Evolutionary conservation across 2,888 invertebrate species (phyloP), one percentile per base, ranked within the genome.

Genomic region (Parnassius smintheus): DNA sequence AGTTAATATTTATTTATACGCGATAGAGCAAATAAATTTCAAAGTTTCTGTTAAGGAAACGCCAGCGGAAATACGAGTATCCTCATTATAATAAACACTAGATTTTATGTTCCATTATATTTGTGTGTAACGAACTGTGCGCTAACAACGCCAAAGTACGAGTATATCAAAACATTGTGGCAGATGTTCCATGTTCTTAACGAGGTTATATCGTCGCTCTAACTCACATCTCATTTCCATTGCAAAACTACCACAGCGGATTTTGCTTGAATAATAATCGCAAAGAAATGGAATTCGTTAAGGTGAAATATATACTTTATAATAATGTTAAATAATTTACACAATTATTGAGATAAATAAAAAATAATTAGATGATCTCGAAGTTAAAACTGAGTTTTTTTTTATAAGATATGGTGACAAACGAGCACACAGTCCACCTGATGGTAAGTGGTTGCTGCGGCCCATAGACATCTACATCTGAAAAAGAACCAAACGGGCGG

Each of bases 201-300:
- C 62, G 49, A 62, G 53, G 22, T 58, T 48, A 44, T 57, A 57
- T 62, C 22, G 53, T 48, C 49, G 49, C 22, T 48, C 35, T 62
- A 62, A 62, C 57, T 58, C 57, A 58, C 62, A 25, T 58, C 57
- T 62, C 62, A 62, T 62, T 58, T 52, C 53, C 45, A 58, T 62
- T 62, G 61, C 61, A 52, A 56, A 62, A 52, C 46, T 56, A 56
- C 25, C 52, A n/a, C 46, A 8, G 51, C 25, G 52, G 51, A 57
- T 52, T 18, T 50, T 61, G 41, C 41, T 57, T 42, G 56, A 57
- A 61, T 61, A 48, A 56, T 57, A 57, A 57, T 50, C 41, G 49
- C 4, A 11, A 49, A 44, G 25, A 22, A 50, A 55, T 55, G 46
- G 22, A 44, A 61, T 50, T 61, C 53, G 53, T 59, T 59, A 59